These are phyloP conservation scores for Cygnus atratus DNA, from an alignment of 2,113 vertebrate species.

Conservation along the genomic window DNA sequence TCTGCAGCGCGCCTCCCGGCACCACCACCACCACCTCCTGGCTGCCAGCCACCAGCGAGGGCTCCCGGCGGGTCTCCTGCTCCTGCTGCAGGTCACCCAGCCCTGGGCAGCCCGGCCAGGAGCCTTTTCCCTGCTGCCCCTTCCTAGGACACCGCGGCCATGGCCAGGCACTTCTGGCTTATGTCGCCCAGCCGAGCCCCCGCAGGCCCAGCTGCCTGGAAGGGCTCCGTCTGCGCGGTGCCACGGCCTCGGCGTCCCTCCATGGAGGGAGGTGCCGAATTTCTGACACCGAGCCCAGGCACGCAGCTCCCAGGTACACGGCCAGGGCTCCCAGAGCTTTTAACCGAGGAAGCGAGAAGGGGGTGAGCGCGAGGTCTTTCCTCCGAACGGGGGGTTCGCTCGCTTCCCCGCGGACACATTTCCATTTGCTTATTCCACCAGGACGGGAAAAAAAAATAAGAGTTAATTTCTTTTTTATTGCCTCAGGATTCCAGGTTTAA, in stretches of 20 bases:
- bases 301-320: conserved; percentile 50
- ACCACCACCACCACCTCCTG: background rate
- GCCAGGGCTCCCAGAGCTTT: conserved; percentile 43
- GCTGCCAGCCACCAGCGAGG: background rate
- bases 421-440: conserved; percentile 80
- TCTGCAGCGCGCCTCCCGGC: background rate
- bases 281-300: background rate
- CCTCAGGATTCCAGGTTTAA: conserved; percentile 82
- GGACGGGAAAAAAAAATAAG: conserved; percentile 78
- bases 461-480: conserved; percentile 84
- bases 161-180: background rate
- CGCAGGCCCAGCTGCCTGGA: conserved; percentile 46
- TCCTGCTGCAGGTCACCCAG: background rate
- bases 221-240: background rate
- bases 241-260: conserved; percentile 2
- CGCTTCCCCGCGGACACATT: conserved; percentile 77
- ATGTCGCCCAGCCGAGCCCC: background rate
- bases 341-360: conserved; percentile 51
- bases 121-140: background rate
- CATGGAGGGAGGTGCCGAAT: background rate
- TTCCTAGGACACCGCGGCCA: background rate
- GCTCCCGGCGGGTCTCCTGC: background rate
- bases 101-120: background rate
- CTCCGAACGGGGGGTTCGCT: conserved; percentile 71
- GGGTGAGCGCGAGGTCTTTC: conserved; percentile 69